A percentile compares a stretch with the other conserved stretches of the same genome.
These are phyloP conservation scores for Leptopterna dolabrata DNA, from an alignment of 2,888 invertebrate genomes.

Conservation along the genomic window DNA sequence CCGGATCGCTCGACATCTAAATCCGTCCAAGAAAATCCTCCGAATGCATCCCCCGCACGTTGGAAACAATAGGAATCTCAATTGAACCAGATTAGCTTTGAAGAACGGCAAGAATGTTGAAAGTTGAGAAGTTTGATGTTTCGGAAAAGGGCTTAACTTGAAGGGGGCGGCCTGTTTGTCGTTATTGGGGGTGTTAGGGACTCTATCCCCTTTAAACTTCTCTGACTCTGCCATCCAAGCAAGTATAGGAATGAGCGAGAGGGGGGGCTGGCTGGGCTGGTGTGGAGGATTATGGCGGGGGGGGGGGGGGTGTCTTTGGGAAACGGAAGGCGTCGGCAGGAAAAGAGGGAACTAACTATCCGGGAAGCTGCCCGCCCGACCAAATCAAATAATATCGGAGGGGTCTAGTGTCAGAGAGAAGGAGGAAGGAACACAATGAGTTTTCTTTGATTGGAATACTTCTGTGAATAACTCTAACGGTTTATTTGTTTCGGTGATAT, in stretches of 20 bases:
- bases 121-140: constrained; percentile 13
- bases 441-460: constrained; percentile 44
- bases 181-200: neutral
- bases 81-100: constrained; percentile 18
- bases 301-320: neutral
- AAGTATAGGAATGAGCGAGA: no score
- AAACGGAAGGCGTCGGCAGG: neutral
- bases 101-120: constrained; percentile 15
- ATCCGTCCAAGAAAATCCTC: neutral
- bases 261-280: no score
- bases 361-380: neutral
- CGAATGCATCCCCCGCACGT: neutral
- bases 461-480: constrained; percentile 33
- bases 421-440: neutral
- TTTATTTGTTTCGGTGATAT: constrained; percentile 33
- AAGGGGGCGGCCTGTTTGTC: neutral
- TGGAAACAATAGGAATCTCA: constrained; percentile 27
- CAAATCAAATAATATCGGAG: constrained; percentile 33
- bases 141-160: neutral
- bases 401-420: neutral
- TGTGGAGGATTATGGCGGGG: neutral
- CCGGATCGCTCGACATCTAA: neutral
- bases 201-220: neutral
- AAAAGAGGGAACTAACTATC: constrained; percentile 14
- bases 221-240: neutral